Percentiles rank a stretch among this genome's conserved stretches.
These are phyloP conservation scores for Salticus scenicus DNA, from an alignment of 2,888 invertebrate genomes.

Conservation along the genomic window DNA sequence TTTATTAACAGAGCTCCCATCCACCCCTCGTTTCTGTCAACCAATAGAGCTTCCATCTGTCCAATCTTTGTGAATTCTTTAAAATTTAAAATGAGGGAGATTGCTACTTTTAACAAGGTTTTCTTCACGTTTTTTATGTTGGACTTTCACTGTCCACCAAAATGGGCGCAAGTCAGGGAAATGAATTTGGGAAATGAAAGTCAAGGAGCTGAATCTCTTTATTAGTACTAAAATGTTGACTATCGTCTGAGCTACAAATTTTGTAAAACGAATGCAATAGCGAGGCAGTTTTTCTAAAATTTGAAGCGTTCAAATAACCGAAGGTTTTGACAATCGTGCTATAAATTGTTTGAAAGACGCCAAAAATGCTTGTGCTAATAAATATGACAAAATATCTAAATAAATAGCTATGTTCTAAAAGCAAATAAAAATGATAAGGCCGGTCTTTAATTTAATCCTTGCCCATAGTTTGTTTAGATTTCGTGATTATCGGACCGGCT, in stretches of 20 bases:
- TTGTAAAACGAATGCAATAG: neutral
- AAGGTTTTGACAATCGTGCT: neutral
- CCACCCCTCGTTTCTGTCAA: no score
- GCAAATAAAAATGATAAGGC: constrained; percentile 74
- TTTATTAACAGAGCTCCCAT: no score
- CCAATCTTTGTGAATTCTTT: constrained; percentile 6
- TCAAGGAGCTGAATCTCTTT: constrained; percentile 21
- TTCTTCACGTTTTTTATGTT: constrained; percentile 6
- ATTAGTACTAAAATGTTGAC: neutral
- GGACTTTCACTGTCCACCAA: constrained; percentile 1
- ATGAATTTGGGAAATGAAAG: constrained; percentile 34
- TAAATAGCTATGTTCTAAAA: constrained; percentile 73
- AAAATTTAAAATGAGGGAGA: neutral
- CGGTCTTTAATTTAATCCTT: constrained; percentile 73
- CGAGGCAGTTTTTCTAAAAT: constrained; percentile 24
- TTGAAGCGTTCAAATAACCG: constrained; percentile 71
- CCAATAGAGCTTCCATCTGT: no score
- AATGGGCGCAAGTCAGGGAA: neutral
- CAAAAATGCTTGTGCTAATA: no score
- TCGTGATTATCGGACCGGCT: constrained; percentile 73
- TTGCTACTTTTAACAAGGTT: neutral
- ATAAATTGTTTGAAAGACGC: neutral
- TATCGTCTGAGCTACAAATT: neutral
- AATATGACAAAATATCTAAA: constrained; percentile 25
- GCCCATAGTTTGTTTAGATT: constrained; percentile 71